Conservation (phyloP, 2,797 vertebrate species). For the Hylomyscus alleni region DNA sequence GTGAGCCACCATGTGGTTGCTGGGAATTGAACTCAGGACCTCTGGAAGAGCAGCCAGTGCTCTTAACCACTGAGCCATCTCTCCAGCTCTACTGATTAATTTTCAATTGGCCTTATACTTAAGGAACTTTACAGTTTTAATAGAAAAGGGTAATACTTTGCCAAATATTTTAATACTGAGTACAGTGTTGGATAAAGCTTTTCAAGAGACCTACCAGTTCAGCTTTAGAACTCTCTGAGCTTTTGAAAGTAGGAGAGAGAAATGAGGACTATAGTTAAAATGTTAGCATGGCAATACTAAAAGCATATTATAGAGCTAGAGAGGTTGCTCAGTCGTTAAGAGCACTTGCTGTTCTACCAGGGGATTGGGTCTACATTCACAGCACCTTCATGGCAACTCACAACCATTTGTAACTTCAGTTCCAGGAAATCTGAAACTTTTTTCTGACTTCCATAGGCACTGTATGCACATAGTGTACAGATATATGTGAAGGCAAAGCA, state of each 20-base stretch:
- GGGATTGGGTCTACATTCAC: neutral
- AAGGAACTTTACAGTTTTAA: slow-evolving; percentile 20
- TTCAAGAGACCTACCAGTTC: slow-evolving; percentile 11
- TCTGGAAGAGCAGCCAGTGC: too few species aligned
- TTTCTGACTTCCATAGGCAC: neutral
- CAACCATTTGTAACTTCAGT: neutral
- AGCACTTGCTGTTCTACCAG: neutral
- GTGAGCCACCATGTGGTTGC: too few species aligned
- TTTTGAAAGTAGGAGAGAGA: slow-evolving; percentile 9
- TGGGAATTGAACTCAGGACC: too few species aligned
- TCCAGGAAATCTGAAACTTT: neutral
- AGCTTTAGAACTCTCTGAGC: slow-evolving; percentile 33
- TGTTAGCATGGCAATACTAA: neutral
- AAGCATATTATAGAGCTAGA: neutral
- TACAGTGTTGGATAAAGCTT: neutral
- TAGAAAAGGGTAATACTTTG: neutral
- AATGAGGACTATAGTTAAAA: neutral
- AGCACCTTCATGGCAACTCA: neutral
- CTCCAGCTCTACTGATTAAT: neutral
- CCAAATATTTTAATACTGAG: neutral
- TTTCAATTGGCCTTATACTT: slow-evolving; percentile 4
- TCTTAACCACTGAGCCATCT: too few species aligned
- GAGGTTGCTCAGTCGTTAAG: neutral
- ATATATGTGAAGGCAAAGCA: neutral
- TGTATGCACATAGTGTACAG: neutral